These are phyloP conservation scores for Melanerpes formicivorus DNA, from an alignment of 2,113 vertebrate species.

Conservation along the genomic window DNA sequence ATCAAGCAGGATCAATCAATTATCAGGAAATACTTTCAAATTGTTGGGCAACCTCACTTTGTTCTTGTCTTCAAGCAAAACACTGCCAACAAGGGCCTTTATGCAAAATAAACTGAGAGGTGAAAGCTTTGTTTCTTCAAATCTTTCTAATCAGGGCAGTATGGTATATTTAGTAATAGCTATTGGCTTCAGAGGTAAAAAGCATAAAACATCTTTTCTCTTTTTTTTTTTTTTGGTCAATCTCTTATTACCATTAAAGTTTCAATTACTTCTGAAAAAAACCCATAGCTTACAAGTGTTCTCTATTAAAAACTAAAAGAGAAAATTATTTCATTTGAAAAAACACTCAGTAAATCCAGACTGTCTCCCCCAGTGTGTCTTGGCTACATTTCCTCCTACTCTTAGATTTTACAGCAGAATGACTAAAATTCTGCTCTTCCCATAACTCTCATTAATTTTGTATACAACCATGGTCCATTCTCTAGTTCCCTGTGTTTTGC, in stretches of 20 bases:
- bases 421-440: neutral
- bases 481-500: neutral
- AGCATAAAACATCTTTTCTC: neutral
- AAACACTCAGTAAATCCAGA: neutral
- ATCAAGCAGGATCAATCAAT: constrained; percentile 28
- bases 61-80: constrained; percentile 6
- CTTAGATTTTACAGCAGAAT: neutral
- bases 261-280: neutral
- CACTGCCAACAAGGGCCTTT: neutral
- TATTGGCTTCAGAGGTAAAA: constrained; percentile 1
- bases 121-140: neutral
- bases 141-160: neutral
- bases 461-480: neutral
- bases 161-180: neutral
- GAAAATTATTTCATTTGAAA: neutral
- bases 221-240: neutral
- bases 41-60: neutral
- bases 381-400: neutral
- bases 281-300: neutral
- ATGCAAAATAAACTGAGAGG: neutral
- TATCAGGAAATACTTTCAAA: constrained; percentile 6
- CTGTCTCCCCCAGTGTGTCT: neutral
- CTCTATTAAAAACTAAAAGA: neutral
- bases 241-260: neutral
- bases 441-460: neutral